Evolutionary conservation across 2,888 invertebrate genomes (phyloP).

Genomic region (Cryptocephalus primarius): DNA sequence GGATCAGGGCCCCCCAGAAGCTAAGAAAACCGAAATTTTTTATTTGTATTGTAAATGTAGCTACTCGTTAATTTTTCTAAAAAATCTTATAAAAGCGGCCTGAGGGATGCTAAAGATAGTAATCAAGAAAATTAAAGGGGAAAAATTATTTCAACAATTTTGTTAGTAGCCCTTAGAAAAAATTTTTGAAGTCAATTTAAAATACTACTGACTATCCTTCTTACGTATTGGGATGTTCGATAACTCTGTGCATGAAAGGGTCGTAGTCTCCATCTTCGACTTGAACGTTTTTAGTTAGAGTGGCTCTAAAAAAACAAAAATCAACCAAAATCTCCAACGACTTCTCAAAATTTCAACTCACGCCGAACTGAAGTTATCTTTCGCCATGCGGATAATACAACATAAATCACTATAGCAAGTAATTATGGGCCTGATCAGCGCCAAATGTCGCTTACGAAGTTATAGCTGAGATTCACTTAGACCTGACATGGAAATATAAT

Average conservation of each 20-base stretch:
- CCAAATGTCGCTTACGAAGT: no score
- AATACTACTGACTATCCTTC: no score
- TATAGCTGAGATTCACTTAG: no score
- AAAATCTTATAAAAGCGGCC: no score
- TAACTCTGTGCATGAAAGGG: conserved; percentile 19
- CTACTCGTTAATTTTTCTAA: neutral
- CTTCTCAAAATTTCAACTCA: conserved; percentile 17
- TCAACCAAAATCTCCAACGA: neutral
- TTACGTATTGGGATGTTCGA: conserved; percentile 24
- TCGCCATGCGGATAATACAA: conserved; percentile 3
- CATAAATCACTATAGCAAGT: no score
- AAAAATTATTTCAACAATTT: neutral
- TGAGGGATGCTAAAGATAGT: no score
- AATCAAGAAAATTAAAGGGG: neutral
- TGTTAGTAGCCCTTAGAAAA: no score
- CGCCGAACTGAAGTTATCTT: conserved; percentile 35
- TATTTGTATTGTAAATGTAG: neutral
- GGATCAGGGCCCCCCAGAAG: conserved; percentile 73
- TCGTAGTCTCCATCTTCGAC: conserved; percentile 20
- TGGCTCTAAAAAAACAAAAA: conserved; percentile 11
- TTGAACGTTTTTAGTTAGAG: conserved; percentile 21
- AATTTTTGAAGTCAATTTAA: no score
- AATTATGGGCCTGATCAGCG: no score
- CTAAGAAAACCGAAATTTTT: conserved; percentile 35
- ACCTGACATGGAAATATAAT: no score